Evolutionary conservation across 2,797 vertebrate genomes (phyloP).

Genomic region (Sebastes kiyomatsui): DNA sequence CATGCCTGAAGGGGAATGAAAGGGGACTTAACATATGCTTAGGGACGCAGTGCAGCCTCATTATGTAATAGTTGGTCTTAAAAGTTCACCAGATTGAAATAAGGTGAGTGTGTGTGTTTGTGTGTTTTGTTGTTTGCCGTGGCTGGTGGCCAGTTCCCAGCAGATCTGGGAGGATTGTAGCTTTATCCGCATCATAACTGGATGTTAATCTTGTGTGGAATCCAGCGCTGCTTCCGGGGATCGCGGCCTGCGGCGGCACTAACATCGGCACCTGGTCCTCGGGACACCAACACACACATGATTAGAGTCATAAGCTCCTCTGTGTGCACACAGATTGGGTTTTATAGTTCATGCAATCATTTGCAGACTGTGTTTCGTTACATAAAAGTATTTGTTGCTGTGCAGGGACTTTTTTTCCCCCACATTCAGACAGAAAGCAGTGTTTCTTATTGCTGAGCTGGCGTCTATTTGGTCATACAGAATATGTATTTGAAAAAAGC

Average conservation of each 20-base stretch:
- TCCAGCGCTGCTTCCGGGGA: slow-evolving; percentile 47
- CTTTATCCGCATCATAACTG: slow-evolving; percentile 66
- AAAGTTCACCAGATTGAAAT: slow-evolving; percentile 11
- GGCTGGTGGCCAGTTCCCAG: slow-evolving; percentile 26
- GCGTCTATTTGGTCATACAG: background rate
- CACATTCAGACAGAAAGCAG: background rate
- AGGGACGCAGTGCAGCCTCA: slow-evolving; percentile 12
- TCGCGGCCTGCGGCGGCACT: slow-evolving; percentile 8
- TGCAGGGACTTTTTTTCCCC: background rate
- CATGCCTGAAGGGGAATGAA: slow-evolving; percentile 14
- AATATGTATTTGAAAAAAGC: background rate
- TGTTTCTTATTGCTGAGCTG: background rate
- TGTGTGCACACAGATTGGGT: slow-evolving; percentile 26
- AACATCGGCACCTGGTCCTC: slow-evolving; percentile 48
- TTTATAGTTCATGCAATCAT: slow-evolving; percentile 46
- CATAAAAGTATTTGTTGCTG: slow-evolving; percentile 24
- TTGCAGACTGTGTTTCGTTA: slow-evolving; percentile 30
- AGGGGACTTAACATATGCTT: slow-evolving; percentile 16
- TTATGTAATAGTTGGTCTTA: slow-evolving; percentile 38
- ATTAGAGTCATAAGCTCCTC: slow-evolving; percentile 51
- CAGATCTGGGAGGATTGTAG: slow-evolving; percentile 60
- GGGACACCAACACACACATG: slow-evolving; percentile 1
- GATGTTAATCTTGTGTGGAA: slow-evolving; percentile 71
- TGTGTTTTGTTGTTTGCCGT: slow-evolving; percentile 12
- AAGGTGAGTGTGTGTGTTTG: slow-evolving; percentile 18